These are phyloP conservation scores for Garra rufa DNA, from an alignment of 2,113 vertebrate species.

Conservation along the genomic window DNA sequence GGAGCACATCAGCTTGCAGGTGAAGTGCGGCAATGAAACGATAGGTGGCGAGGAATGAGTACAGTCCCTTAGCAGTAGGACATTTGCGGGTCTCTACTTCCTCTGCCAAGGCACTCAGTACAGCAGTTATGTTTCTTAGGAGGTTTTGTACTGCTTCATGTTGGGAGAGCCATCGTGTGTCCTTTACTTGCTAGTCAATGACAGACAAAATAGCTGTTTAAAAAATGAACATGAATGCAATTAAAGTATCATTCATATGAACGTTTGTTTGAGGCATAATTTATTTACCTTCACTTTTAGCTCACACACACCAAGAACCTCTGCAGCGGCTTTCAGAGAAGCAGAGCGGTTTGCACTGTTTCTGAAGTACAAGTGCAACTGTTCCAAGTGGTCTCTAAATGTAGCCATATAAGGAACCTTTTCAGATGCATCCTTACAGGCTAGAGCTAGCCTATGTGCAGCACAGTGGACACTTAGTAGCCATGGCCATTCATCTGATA, in stretches of 20 bases:
- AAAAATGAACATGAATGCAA: not conserved
- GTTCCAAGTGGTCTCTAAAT: slow-evolving; percentile 24
- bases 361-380: slow-evolving; percentile 35
- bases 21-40: too few species aligned
- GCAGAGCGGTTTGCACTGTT: slow-evolving; percentile 44
- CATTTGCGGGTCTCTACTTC: slow-evolving; percentile 16
- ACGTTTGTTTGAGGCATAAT: slow-evolving; percentile 1
- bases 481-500: not conserved
- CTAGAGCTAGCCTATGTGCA: too few species aligned
- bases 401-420: slow-evolving; percentile 21
- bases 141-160: slow-evolving; percentile 28
- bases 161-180: slow-evolving; percentile 45
- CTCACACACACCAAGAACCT: slow-evolving; percentile 9
- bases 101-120: slow-evolving; percentile 33
- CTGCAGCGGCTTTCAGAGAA: slow-evolving; percentile 32
- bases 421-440: slow-evolving; percentile 13
- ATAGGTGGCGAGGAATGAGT: slow-evolving; percentile 39
- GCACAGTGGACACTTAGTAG: slow-evolving; percentile 18
- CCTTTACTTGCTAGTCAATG: slow-evolving; percentile 32
- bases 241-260: not conserved
- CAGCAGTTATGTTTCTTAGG: slow-evolving; percentile 30
- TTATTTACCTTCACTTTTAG: slow-evolving; percentile 23
- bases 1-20: slow-evolving; percentile 44
- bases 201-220: not conserved
- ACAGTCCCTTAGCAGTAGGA: slow-evolving; percentile 28